Evolutionary conservation across 2,888 invertebrate species (phyloP).

Genomic region (Spodoptera picta): DNA sequence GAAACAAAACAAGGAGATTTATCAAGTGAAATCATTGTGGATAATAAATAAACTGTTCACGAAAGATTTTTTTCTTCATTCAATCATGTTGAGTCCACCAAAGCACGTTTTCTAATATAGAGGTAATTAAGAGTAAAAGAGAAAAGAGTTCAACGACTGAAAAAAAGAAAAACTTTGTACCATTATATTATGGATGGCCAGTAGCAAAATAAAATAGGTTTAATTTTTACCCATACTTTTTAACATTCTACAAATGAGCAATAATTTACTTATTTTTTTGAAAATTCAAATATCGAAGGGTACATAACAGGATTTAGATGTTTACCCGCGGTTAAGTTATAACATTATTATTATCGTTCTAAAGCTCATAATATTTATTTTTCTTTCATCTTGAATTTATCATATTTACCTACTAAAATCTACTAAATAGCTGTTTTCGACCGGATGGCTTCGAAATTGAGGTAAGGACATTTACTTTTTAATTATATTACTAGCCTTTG

Average conservation of each 20-base stretch:
- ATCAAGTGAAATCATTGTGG: no score
- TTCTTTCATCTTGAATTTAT: slow-evolving; percentile 1
- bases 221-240: neutral
- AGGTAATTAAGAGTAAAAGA: slow-evolving; percentile 1
- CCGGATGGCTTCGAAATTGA: neutral
- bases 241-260: neutral
- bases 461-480: no score
- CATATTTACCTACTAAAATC: no score
- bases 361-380: slow-evolving; percentile 6
- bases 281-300: slow-evolving; percentile 11
- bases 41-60: no score
- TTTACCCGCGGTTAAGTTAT: slow-evolving; percentile 1
- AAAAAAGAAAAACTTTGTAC: neutral
- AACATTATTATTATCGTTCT: slow-evolving; percentile 12
- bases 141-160: neutral
- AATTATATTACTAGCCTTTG: no score
- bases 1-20: no score
- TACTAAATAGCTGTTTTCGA: slow-evolving; percentile 3
- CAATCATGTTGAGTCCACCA: slow-evolving; percentile 1
- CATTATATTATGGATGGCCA: neutral
- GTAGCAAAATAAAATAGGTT: neutral
- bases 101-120: slow-evolving; percentile 14
- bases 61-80: neutral
- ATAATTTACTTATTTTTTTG: neutral
- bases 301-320: slow-evolving; percentile 9